Evolutionary conservation across 2,888 invertebrate species (phyloP).

Genomic region (Rosalia funebris): DNA sequence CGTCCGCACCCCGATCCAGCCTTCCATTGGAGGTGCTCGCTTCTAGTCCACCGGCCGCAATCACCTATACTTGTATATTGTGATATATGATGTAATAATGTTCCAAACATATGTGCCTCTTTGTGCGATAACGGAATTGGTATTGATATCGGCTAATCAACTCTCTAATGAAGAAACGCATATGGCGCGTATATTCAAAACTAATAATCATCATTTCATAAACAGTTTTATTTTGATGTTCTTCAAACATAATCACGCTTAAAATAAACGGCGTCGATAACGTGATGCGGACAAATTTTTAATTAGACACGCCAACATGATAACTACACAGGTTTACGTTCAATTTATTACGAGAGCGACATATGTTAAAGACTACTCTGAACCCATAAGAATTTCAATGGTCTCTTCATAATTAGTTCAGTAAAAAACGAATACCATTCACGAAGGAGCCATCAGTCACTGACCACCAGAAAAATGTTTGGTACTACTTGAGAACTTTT

Average conservation of each 20-base stretch:
- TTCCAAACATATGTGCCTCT: conserved; percentile 64
- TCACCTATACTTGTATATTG: conserved; percentile 63
- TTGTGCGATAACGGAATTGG: conserved; percentile 63
- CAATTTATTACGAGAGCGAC: neutral
- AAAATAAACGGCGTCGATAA: conserved; percentile 15
- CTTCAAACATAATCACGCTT: conserved; percentile 25
- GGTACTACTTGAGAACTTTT: too few relatives aligned
- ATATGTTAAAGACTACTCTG: neutral
- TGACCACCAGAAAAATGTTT: too few relatives aligned
- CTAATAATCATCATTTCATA: conserved; percentile 33
- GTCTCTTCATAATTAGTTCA: too few relatives aligned
- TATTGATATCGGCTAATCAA: conserved; percentile 64
- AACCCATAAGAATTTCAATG: too few relatives aligned
- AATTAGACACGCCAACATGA: neutral
- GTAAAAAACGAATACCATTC: too few relatives aligned
- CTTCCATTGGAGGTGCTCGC: conserved; percentile 43
- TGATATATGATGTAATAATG: conserved; percentile 66
- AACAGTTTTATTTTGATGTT: conserved; percentile 23
- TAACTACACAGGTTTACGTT: neutral
- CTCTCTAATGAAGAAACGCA: conserved; percentile 64
- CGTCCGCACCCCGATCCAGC: conserved; percentile 47
- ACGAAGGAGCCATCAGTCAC: too few relatives aligned
- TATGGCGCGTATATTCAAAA: conserved; percentile 55
- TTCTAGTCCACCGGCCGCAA: conserved; percentile 60
- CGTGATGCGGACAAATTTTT: neutral